phyloP scores from a whole-genome alignment of 23 tunicate genomes.

The Phallusia fumigata region DNA sequence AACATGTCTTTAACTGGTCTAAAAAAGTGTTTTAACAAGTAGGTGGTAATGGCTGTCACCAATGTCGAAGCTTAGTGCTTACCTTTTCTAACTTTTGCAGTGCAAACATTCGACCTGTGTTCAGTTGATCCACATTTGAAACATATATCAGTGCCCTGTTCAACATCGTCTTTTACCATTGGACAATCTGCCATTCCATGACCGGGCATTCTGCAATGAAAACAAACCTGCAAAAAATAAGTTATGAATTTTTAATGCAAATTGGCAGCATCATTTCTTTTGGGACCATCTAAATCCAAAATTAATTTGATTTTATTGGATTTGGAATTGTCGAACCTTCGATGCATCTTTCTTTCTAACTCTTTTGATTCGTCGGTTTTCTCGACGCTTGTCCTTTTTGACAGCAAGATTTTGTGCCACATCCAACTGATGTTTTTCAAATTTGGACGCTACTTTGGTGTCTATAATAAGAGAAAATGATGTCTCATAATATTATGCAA shows the following conservation, averaged over 20 bases:
- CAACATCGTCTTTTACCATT: slow-evolving; percentile 53
- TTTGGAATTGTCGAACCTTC: slow-evolving; percentile 34
- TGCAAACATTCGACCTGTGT: slow-evolving; percentile 62
- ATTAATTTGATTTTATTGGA: too few species aligned
- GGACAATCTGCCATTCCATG: slow-evolving; percentile 99
- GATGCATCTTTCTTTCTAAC: slow-evolving; percentile 44
- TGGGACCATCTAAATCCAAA: too few species aligned
- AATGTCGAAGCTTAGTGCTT: not conserved
- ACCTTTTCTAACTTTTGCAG: slow-evolving; percentile 60
- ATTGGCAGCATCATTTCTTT: too few species aligned
- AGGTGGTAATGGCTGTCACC: too few species aligned
- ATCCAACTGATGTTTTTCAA: not conserved
- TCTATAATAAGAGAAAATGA: not conserved
- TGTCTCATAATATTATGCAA: too few species aligned
- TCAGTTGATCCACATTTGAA: slow-evolving; percentile 94
- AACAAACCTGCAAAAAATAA: slow-evolving; percentile 59
- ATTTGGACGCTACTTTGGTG: not conserved
- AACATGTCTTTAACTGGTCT: not conserved
- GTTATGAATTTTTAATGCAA: too few species aligned
- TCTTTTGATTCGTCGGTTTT: slow-evolving; percentile 68
- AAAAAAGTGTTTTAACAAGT: not conserved
- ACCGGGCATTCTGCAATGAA: slow-evolving; percentile 95
- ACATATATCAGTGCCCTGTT: slow-evolving; percentile 66
- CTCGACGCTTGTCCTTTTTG: slow-evolving; percentile 71
- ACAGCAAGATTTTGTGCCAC: slow-evolving; percentile 34